A percentile compares a stretch with the other conserved stretches of the same genome.
These are phyloP conservation scores for Scaptomyza hsui DNA, from an alignment of 1,140 invertebrate species.

Conservation along the genomic window DNA sequence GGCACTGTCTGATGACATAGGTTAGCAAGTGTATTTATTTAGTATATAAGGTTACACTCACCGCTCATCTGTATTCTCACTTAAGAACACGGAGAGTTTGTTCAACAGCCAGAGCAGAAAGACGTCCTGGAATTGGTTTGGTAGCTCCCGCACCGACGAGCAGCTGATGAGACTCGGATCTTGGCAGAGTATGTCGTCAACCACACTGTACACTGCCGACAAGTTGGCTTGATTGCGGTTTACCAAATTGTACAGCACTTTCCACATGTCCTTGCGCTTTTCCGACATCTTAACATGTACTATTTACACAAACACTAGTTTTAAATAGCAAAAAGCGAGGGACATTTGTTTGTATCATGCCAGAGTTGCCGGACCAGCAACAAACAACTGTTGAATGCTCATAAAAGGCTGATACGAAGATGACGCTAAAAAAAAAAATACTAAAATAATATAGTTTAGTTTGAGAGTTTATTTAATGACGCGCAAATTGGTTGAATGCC, in stretches of 20 bases:
- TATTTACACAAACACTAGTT: neutral
- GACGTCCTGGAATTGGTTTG: constrained; percentile 66
- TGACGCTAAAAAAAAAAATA: neutral
- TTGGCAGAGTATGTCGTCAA: constrained; percentile 76
- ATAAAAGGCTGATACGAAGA: neutral
- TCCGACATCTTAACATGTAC: constrained; percentile 53
- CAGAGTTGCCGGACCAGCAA: constrained; percentile 23
- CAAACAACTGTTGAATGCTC: constrained; percentile 11
- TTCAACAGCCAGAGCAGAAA: constrained; percentile 75
- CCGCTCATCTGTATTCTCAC: constrained; percentile 38
- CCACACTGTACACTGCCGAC: constrained; percentile 62
- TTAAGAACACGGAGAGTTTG: constrained; percentile 60
- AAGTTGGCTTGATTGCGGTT: constrained; percentile 61
- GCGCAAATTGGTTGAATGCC: no score
- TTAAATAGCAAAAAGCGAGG: constrained; percentile 22
- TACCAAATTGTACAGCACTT: constrained; percentile 69
- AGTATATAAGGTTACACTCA: neutral
- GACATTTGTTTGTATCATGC: neutral
- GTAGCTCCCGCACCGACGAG: constrained; percentile 49
- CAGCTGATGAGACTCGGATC: constrained; percentile 76
- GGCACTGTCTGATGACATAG: constrained; percentile 44
- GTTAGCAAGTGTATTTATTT: neutral
- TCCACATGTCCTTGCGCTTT: constrained; percentile 78
- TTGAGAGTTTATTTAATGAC: no score
- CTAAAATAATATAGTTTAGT: constrained; percentile 1